A percentile compares a stretch with the other conserved stretches of the same genome.
Conservation (phyloP, 2,888 invertebrate genomes). For the Hirtodrosophila histrioides region DNA sequence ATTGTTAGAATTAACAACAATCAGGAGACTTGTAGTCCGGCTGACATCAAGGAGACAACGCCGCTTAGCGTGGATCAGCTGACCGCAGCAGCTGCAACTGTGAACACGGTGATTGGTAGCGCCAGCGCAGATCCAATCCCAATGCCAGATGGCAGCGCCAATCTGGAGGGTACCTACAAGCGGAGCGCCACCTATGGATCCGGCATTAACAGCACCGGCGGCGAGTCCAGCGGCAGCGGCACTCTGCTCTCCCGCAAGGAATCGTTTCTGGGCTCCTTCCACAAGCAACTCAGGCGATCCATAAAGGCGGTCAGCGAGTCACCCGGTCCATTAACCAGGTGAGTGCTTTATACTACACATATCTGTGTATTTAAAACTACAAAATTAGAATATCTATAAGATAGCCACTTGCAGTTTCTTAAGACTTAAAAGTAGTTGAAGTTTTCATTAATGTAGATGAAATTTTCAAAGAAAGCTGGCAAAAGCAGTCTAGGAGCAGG, state of each 20-base stretch:
- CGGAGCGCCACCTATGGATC: conserved; percentile 69
- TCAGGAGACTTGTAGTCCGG: conserved; percentile 6
- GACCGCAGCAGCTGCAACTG: conserved; percentile 2
- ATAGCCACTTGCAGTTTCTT: too few relatives aligned
- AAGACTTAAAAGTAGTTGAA: too few relatives aligned
- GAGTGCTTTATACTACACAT: conserved; percentile 43
- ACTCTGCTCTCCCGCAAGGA: conserved; percentile 80
- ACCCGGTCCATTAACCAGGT: conserved; percentile 84
- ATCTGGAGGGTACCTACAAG: conserved; percentile 59
- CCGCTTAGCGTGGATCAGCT: conserved; percentile 72
- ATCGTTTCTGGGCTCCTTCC: conserved; percentile 83
- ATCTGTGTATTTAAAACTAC: too few relatives aligned
- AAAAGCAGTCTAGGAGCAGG: too few relatives aligned
- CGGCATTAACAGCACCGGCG: conserved; percentile 63
- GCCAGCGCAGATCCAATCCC: conserved; percentile 5
- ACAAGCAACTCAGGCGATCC: conserved; percentile 83
- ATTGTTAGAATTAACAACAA: conserved; percentile 73
- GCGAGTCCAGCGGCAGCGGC: conserved; percentile 69
- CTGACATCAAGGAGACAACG: conserved; percentile 64
- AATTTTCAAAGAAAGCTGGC: too few relatives aligned
- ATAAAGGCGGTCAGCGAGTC: conserved; percentile 84
- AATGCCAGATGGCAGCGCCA: conserved; percentile 15
- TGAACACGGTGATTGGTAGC: neutral
- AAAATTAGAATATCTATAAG: too few relatives aligned
- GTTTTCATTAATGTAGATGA: too few relatives aligned